These are phyloP conservation scores for Xanthia togata DNA, from an alignment of 2,888 invertebrate genomes.

Conservation along the genomic window DNA sequence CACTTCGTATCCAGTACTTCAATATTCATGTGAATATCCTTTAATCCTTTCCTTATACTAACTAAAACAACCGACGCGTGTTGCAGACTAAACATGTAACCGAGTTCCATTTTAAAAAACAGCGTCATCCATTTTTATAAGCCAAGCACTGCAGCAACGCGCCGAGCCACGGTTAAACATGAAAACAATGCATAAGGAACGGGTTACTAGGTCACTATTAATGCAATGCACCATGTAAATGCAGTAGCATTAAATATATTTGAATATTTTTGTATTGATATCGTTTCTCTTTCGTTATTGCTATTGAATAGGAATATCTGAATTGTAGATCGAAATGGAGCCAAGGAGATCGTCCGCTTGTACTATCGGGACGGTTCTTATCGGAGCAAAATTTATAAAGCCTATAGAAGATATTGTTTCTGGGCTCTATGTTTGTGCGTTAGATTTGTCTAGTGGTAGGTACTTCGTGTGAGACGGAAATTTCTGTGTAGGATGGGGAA, in stretches of 20 bases:
- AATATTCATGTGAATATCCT: constrained; percentile 8
- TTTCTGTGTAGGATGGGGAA: neutral
- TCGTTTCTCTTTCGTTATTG: constrained; percentile 39
- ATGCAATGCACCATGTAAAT: constrained; percentile 59
- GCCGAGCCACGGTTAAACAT: constrained; percentile 37
- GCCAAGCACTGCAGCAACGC: constrained; percentile 44
- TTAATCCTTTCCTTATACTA: constrained; percentile 16
- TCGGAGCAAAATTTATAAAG: constrained; percentile 42
- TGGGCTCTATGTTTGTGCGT: constrained; percentile 14
- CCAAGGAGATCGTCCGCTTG: constrained; percentile 18
- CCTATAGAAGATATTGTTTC: constrained; percentile 44
- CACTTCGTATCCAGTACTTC: neutral
- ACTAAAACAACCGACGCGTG: constrained; percentile 35
- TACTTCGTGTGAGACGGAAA: neutral
- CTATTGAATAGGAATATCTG: constrained; percentile 24
- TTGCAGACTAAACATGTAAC: constrained; percentile 45
- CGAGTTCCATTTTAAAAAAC: constrained; percentile 60
- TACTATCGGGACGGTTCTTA: constrained; percentile 26
- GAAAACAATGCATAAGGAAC: constrained; percentile 48
- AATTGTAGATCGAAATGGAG: constrained; percentile 34
- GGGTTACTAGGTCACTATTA: constrained; percentile 60
- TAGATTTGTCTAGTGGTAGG: constrained; percentile 35
- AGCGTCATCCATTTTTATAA: constrained; percentile 60
- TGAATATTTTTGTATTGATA: constrained; percentile 48
- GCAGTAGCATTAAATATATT: constrained; percentile 46